A percentile compares a stretch with the other conserved stretches of the same genome.
Evolutionary conservation across 2,113 vertebrate genomes (phyloP).

Genomic region (Pelusios castaneus): DNA sequence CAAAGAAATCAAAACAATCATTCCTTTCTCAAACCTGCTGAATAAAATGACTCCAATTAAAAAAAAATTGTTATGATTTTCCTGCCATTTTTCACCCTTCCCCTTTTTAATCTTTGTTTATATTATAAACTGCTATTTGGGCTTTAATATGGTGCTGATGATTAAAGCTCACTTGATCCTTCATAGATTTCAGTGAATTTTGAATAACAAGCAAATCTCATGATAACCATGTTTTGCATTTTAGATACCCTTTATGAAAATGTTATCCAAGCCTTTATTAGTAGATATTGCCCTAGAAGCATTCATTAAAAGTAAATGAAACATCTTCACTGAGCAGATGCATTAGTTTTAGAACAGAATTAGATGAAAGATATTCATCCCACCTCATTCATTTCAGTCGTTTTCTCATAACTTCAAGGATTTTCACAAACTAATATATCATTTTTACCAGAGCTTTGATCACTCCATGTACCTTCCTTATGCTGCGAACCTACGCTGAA

Average conservation of each 20-base stretch:
- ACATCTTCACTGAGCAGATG: not conserved
- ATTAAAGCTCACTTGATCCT: not conserved
- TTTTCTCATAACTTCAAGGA: not conserved
- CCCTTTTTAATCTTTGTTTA: not conserved
- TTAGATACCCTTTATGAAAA: not conserved
- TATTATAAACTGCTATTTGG: not conserved
- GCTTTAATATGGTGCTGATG: not conserved
- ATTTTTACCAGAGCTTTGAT: not conserved
- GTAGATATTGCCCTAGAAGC: not conserved
- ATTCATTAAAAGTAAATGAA: not conserved
- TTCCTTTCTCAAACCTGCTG: no score
- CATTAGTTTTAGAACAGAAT: not conserved
- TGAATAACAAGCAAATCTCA: not conserved
- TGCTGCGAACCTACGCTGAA: not conserved
- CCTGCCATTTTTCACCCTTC: fast-evolving
- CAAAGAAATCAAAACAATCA: not conserved
- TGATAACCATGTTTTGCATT: not conserved
- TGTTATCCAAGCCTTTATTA: not conserved
- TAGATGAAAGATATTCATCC: not conserved
- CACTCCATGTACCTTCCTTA: not conserved
- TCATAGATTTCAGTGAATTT: not conserved
- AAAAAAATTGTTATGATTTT: not conserved
- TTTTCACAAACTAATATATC: not conserved
- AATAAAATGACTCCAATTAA: not conserved
- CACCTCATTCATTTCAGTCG: not conserved